Evolutionary conservation across 1,140 invertebrate genomes (phyloP).

Genomic region (Rhopalosiphum padi): DNA sequence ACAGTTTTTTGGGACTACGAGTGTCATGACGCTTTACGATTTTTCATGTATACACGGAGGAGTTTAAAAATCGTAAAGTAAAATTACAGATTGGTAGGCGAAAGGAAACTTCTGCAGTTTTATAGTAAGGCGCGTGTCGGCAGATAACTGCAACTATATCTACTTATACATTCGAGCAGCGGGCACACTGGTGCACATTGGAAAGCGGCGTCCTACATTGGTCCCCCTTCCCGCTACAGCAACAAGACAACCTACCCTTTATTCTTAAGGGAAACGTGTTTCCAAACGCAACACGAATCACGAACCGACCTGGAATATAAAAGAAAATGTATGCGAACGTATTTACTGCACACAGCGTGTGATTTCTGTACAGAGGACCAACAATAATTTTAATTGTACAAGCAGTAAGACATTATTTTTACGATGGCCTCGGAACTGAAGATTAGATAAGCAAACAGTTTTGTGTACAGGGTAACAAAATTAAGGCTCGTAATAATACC

Average conservation of each 20-base stretch:
- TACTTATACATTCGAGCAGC: not conserved
- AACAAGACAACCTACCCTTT: slow-evolving; percentile 16
- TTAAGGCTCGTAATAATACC: not conserved
- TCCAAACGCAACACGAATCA: not conserved
- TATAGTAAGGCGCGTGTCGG: not conserved
- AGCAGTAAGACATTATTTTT: not conserved
- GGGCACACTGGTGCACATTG: not conserved
- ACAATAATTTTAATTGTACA: not conserved
- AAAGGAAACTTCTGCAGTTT: slow-evolving; percentile 30
- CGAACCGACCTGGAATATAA: not conserved
- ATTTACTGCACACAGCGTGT: not conserved
- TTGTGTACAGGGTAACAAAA: slow-evolving; percentile 12
- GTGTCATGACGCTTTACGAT: not conserved
- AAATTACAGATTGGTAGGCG: not conserved
- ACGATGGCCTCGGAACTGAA: not conserved
- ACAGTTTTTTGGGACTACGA: not conserved
- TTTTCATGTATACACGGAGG: not conserved
- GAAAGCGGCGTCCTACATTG: slow-evolving; percentile 49
- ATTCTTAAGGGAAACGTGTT: not conserved
- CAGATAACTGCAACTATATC: not conserved
- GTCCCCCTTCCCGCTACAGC: too few species aligned
- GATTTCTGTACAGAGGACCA: not conserved
- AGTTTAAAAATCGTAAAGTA: not conserved
- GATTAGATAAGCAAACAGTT: slow-evolving; percentile 25
- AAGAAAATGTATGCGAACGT: not conserved